Conservation (phyloP, 2,888 invertebrate genomes). For the Brassicogethes aeneus region DNA sequence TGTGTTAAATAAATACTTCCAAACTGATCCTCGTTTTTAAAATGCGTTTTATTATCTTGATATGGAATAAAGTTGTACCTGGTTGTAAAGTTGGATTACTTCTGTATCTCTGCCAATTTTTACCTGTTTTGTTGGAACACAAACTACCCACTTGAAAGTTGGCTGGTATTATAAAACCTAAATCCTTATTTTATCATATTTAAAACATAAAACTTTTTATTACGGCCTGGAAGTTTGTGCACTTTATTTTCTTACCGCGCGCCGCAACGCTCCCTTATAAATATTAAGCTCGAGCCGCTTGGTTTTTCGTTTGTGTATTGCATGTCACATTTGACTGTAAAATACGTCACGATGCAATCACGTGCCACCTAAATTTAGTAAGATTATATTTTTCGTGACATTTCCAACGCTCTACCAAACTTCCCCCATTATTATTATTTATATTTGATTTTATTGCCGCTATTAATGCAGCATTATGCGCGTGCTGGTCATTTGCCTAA, state of each 20-base stretch:
- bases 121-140: background rate
- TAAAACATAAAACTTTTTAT: slow-evolving; percentile 3
- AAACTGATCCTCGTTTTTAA: no score
- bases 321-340: slow-evolving; percentile 3
- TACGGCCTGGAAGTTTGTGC: background rate
- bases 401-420: slow-evolving; percentile 12
- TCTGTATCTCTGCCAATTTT: background rate
- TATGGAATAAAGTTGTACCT: background rate
- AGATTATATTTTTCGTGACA: slow-evolving; percentile 21
- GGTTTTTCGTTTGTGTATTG: slow-evolving; percentile 1
- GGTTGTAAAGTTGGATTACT: background rate
- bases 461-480: no score
- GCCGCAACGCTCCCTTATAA: background rate
- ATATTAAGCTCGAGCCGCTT: background rate
- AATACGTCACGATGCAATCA: slow-evolving; percentile 12
- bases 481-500: no score
- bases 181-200: slow-evolving; percentile 3
- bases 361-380: slow-evolving; percentile 16
- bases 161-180: slow-evolving; percentile 1
- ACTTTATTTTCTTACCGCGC: slow-evolving; percentile 1
- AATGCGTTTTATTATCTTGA: no score
- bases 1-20: no score
- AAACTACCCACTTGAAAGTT: background rate
- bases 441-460: no score
- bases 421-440: no score